phyloP scores from a whole-genome alignment of 2,113 vertebrate species.

The Morphnarchus princeps region DNA sequence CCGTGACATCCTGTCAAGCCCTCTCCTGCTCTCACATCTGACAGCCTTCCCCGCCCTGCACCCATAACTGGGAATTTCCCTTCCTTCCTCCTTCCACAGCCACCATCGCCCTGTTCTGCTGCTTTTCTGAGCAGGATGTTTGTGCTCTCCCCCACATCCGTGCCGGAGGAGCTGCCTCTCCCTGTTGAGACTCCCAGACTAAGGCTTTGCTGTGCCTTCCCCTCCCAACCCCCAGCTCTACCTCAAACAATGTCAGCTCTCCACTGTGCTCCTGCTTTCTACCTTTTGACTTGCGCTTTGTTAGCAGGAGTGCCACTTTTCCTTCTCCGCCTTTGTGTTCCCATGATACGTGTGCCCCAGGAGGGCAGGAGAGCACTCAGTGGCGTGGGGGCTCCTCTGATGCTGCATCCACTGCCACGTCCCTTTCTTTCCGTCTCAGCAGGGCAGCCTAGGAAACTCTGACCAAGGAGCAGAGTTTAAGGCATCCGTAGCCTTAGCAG shows the following conservation, averaged over 20 bases:
- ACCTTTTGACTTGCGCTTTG: not conserved
- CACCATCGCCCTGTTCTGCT: not conserved
- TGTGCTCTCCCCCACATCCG: not conserved
- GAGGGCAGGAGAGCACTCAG: not conserved
- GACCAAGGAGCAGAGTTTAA: not conserved
- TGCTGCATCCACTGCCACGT: not conserved
- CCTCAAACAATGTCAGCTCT: not conserved
- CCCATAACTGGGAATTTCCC: slow-evolving; percentile 11
- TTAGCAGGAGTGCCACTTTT: rapidly evolving
- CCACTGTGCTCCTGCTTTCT: not conserved
- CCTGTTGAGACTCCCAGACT: not conserved
- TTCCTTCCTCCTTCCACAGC: slow-evolving; percentile 6
- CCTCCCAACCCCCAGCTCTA: not conserved
- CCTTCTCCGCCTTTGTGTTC: not conserved
- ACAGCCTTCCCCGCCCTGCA: not conserved
- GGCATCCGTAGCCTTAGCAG: not conserved
- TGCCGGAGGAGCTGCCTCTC: not conserved
- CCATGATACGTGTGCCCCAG: rapidly evolving
- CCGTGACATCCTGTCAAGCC: not conserved
- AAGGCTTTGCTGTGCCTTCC: not conserved
- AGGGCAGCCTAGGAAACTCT: not conserved
- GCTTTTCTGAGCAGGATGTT: not conserved
- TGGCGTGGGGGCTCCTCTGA: not conserved
- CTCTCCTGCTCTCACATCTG: not conserved
- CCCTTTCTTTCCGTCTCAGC: not conserved